A percentile compares a stretch with the other conserved stretches of the same genome.
phyloP scores from a whole-genome alignment of 2,888 invertebrate genomes.

The Pyrgus malvae region DNA sequence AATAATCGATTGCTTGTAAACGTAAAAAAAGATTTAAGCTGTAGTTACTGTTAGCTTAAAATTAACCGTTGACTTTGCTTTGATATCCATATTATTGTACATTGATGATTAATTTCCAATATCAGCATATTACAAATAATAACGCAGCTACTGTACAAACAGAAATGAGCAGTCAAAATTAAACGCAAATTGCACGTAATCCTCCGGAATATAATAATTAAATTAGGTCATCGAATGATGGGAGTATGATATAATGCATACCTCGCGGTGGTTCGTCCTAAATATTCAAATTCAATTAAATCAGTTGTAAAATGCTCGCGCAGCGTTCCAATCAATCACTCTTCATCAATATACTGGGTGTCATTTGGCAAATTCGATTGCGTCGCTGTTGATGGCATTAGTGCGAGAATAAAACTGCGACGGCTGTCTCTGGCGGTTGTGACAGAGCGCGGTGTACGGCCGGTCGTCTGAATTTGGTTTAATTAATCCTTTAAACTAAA shows the following conservation, averaged over 20 bases:
- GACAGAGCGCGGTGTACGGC: slow-evolving; percentile 54
- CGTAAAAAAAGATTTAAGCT: no score
- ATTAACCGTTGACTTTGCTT: no score
- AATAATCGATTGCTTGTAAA: no score
- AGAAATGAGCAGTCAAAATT: background rate
- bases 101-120: no score
- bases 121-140: no score
- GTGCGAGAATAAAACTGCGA: slow-evolving; percentile 68
- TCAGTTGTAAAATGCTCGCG: slow-evolving; percentile 56
- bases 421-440: slow-evolving; percentile 70
- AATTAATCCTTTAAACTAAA: slow-evolving; percentile 75
- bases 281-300: slow-evolving; percentile 68
- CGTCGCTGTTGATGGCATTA: slow-evolving; percentile 62
- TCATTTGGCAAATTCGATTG: slow-evolving; percentile 77
- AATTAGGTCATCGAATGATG: slow-evolving; percentile 15
- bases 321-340: slow-evolving; percentile 73
- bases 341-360: slow-evolving; percentile 71
- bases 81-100: no score
- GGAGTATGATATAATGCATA: slow-evolving; percentile 27
- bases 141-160: no score
- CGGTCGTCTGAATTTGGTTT: slow-evolving; percentile 52
- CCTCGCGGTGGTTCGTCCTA: slow-evolving; percentile 39
- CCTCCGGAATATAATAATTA: slow-evolving; percentile 3
- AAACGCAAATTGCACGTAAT: background rate
- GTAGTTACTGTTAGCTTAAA: no score